These are phyloP conservation scores for Perca schrenkii DNA, from an alignment of 2,113 vertebrate genomes.

Conservation along the genomic window DNA sequence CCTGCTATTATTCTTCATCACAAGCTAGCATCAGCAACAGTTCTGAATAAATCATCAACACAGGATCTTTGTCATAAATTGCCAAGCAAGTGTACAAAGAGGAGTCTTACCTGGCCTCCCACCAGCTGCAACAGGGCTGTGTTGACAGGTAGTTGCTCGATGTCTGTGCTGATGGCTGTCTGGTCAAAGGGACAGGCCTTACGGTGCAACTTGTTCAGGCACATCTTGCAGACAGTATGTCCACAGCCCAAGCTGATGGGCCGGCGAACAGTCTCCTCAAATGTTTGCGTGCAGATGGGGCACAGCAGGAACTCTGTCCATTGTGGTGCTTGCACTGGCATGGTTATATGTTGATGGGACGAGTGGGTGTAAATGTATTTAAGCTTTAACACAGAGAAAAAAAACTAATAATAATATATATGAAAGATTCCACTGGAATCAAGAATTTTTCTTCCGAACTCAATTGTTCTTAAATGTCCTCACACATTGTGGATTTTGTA, in stretches of 20 bases:
- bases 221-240: conserved; percentile 99
- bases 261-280: conserved; percentile 96
- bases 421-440: conserved; percentile 99
- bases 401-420: conserved; percentile 83
- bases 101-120: conserved; percentile 91
- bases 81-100: background rate
- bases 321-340: conserved; percentile 99
- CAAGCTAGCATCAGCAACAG: background rate
- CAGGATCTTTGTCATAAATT: background rate
- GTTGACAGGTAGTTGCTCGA: conserved; percentile 97
- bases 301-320: conserved; percentile 99
- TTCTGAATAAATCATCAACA: background rate
- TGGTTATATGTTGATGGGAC: conserved; percentile 87
- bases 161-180: conserved; percentile 98
- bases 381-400: conserved; percentile 85
- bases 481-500: conserved; percentile 94
- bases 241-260: conserved; percentile 98
- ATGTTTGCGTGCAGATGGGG: conserved; percentile 99
- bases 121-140: conserved; percentile 96
- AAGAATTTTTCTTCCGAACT: conserved; percentile 86
- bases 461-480: conserved; percentile 92
- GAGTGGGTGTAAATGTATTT: conserved; percentile 78
- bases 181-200: conserved; percentile 99
- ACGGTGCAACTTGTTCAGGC: conserved; percentile 98
- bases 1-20: background rate